phyloP scores from a whole-genome alignment of 2,113 vertebrate species.

The Ahaetulla prasina region DNA sequence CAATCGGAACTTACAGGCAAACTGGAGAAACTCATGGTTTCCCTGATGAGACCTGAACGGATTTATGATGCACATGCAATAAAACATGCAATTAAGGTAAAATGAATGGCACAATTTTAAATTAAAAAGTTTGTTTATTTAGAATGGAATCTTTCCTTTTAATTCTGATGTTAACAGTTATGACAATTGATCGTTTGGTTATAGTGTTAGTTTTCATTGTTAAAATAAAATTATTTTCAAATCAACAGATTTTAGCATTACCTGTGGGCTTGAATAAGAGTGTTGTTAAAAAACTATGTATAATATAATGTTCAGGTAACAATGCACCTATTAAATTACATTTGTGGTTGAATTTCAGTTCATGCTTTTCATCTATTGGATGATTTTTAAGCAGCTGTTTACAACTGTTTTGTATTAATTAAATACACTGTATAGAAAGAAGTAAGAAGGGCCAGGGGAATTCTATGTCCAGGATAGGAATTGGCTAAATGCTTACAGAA shows the following conservation, averaged over 20 bases:
- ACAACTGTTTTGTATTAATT: background rate
- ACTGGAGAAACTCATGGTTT: slow-evolving; percentile 85
- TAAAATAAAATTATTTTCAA: background rate
- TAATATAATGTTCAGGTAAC: background rate
- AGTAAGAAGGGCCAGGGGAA: background rate
- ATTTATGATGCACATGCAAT: slow-evolving; percentile 84
- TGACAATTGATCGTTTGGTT: background rate
- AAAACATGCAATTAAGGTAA: slow-evolving; percentile 90
- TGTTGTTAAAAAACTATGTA: background rate
- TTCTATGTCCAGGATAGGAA: background rate
- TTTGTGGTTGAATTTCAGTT: background rate
- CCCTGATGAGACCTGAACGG: slow-evolving; percentile 79
- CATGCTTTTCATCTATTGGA: background rate
- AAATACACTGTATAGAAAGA: background rate
- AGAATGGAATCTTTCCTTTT: background rate
- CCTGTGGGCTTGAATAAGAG: background rate
- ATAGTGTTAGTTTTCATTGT: background rate
- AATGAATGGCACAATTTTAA: background rate
- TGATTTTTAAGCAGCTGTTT: background rate
- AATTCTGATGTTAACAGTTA: background rate
- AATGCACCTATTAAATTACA: background rate
- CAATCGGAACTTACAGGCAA: slow-evolving; percentile 92
- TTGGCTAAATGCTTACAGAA: background rate
- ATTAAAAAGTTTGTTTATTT: background rate
- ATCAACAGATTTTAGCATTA: background rate